These are phyloP conservation scores for Andrena fulva DNA, from an alignment of 2,888 invertebrate species.

Conservation along the genomic window DNA sequence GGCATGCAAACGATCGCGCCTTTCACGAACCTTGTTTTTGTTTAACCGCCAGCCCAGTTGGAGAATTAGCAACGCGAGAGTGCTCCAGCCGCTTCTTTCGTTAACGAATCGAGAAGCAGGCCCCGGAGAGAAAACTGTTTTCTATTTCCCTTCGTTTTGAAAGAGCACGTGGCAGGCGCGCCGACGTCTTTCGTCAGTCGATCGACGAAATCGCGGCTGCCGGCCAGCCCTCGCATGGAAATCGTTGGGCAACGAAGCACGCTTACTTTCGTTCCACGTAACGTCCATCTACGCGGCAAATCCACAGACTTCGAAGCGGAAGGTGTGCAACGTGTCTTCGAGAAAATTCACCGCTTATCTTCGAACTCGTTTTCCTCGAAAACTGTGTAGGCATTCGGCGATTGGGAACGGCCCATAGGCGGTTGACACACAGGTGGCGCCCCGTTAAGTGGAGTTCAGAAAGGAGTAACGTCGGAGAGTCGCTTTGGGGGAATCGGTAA, in stretches of 20 bases:
- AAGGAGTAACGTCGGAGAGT: too few relatives aligned
- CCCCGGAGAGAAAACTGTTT: not conserved
- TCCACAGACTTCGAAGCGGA: slow-evolving; percentile 7
- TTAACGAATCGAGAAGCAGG: not conserved
- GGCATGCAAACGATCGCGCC: not conserved
- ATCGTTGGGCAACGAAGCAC: slow-evolving; percentile 42
- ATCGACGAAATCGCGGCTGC: slow-evolving; percentile 40
- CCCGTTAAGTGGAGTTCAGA: too few relatives aligned
- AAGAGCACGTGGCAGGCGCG: slow-evolving; percentile 2
- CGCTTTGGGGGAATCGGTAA: too few relatives aligned
- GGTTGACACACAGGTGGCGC: too few relatives aligned
- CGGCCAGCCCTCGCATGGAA: not conserved
- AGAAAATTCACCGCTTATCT: too few relatives aligned
- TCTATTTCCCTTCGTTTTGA: slow-evolving; percentile 20
- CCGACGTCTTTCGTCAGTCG: slow-evolving; percentile 44
- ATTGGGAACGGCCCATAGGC: too few relatives aligned
- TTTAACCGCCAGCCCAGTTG: not conserved
- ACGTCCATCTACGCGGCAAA: slow-evolving; percentile 27
- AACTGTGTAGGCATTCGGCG: too few relatives aligned
- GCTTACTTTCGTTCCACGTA: slow-evolving; percentile 67
- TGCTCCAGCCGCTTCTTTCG: not conserved
- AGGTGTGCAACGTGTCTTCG: too few relatives aligned
- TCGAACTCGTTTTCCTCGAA: too few relatives aligned
- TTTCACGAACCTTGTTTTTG: not conserved
- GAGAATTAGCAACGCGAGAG: not conserved